A percentile compares a stretch with the other conserved stretches of the same genome.
These are phyloP conservation scores for Microctonus aethiopoides DNA, from an alignment of 2,888 invertebrate genomes.

Conservation along the genomic window DNA sequence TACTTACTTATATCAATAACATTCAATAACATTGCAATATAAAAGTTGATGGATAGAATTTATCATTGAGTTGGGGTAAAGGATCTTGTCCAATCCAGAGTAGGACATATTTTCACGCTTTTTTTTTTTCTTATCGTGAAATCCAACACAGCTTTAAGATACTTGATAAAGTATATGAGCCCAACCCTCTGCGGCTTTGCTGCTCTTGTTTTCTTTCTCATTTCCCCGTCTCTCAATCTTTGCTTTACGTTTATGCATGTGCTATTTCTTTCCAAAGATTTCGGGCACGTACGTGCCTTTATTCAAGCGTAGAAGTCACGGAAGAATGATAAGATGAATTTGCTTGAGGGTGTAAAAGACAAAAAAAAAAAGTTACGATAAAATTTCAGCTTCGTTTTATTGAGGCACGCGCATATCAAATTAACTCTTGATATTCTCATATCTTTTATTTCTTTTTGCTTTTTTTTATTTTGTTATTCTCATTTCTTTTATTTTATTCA, in stretches of 20 bases:
- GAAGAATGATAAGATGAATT: constrained; percentile 24
- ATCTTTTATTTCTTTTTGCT: background rate
- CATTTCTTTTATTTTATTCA: background rate
- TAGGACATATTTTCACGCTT: too few relatives aligned
- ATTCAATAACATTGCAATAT: too few relatives aligned
- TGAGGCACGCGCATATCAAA: constrained; percentile 18
- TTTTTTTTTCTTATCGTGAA: too few relatives aligned
- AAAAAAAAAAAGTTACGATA: constrained; percentile 16
- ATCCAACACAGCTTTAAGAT: too few relatives aligned
- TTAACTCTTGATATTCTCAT: constrained; percentile 22
- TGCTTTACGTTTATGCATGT: background rate
- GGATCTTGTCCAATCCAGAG: too few relatives aligned
- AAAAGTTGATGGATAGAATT: too few relatives aligned
- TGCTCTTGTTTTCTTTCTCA: too few relatives aligned
- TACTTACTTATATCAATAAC: too few relatives aligned
- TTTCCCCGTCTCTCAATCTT: background rate
- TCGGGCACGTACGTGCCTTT: constrained; percentile 21
- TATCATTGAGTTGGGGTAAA: too few relatives aligned
- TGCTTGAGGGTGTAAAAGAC: constrained; percentile 3
- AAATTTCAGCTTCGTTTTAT: constrained; percentile 20
- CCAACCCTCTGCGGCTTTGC: background rate
- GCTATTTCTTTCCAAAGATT: constrained; percentile 7
- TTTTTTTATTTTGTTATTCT: too few relatives aligned
- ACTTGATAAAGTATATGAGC: too few relatives aligned
- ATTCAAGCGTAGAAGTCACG: constrained; percentile 1